Evolutionary conservation across 2,113 vertebrate genomes (phyloP), one percentile per base, ranked within the genome.

Genomic region (Meleagris gallopavo): DNA sequence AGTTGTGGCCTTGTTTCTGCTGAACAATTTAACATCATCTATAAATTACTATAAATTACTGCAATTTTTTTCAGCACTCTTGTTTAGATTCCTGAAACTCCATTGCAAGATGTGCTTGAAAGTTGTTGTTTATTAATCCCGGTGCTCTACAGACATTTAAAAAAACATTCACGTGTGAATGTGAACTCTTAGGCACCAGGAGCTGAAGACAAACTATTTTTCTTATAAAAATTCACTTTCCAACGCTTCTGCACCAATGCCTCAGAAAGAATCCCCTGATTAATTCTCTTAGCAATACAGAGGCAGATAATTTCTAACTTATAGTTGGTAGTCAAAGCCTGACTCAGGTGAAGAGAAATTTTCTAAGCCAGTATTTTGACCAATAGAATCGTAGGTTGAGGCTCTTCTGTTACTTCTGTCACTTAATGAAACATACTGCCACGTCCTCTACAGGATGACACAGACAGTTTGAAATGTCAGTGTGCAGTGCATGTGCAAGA

Each of bases 11-110:
- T 88, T 83, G 46, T 88, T 73, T 90, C 74, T 90, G 52, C 57
- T 79, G 83, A 89, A 86, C 82, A 52, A 86, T 92, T 86, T 90
- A 69, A 69, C 90, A 86, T 81, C 58, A 80, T 91, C 65, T 43
- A 22, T 45, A 91, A 86, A 93, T 83, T 66, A 67, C 60, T 54
- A 67, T 24, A 75, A 38, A n/a, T n/a, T n/a, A n/a, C n/a, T n/a
- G n/a, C n/a, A n/a, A n/a, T n/a, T 88, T 76, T 91, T 91, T 89
- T 61, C 54, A 89, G 54, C 55, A 70, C 61, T 67, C 54, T 85
- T 95, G 34, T 80, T 92, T 54, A 55, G 46, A 94, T 92, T 92
- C 70, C 86, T 82, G 46, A 90, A 84, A 50, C 46, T 66, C 45
- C 0, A 0, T 74, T 41, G 71, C 16, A 60, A 92, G 60, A 38